Percentiles rank a stretch among this genome's conserved stretches.
Conservation (phyloP, 2,888 invertebrate species). For the Serripes groenlandicus region DNA sequence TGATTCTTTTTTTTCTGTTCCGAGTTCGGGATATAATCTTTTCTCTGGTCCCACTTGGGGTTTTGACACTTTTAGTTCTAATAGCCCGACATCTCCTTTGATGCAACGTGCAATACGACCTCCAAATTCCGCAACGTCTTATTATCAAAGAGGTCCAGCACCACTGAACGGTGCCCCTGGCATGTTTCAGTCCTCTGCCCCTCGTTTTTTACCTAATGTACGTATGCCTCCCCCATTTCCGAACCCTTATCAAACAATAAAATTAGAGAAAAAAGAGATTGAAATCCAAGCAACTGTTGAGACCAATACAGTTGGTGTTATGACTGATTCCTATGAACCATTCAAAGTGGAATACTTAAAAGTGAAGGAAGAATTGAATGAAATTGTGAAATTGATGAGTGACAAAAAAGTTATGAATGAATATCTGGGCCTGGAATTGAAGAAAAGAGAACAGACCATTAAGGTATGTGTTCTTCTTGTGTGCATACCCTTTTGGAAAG, state of each 20-base stretch:
- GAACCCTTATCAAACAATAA: background rate
- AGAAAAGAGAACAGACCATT: slow-evolving; percentile 48
- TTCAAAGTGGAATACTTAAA: slow-evolving; percentile 53
- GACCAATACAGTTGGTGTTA: slow-evolving; percentile 31
- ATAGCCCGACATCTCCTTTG: background rate
- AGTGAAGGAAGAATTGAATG: slow-evolving; percentile 54
- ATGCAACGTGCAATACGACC: slow-evolving; percentile 38
- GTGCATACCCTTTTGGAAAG: too few species aligned
- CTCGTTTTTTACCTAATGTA: background rate
- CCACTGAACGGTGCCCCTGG: slow-evolving; percentile 1
- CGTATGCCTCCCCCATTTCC: slow-evolving; percentile 13
- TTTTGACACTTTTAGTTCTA: slow-evolving; percentile 32
- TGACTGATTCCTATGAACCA: slow-evolving; percentile 70
- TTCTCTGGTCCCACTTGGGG: slow-evolving; percentile 62
- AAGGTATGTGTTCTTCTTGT: too few species aligned
- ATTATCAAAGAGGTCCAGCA: slow-evolving; percentile 25
- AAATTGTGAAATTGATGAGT: slow-evolving; percentile 16
- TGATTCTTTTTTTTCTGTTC: slow-evolving; percentile 24
- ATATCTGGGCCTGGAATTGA: slow-evolving; percentile 47
- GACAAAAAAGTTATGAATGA: slow-evolving; percentile 30
- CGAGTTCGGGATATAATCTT: slow-evolving; percentile 57
- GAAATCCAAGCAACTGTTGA: slow-evolving; percentile 41
- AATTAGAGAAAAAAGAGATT: slow-evolving; percentile 42
- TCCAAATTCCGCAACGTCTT: slow-evolving; percentile 41
- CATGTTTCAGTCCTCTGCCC: slow-evolving; percentile 3